phyloP scores from a whole-genome alignment of 2,888 invertebrate genomes.

The Eupithecia abbreviata region DNA sequence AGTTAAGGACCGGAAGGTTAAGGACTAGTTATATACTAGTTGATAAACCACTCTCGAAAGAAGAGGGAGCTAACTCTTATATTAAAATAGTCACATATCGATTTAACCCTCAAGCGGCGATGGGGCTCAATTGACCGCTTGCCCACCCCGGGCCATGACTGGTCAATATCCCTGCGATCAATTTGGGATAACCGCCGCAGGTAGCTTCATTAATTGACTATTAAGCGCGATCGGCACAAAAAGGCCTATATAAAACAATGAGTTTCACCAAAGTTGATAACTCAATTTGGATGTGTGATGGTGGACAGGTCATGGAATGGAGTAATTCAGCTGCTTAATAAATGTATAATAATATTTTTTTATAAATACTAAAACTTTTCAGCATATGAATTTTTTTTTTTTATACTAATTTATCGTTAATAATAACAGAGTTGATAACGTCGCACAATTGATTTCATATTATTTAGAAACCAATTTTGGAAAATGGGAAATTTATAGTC shows the following conservation, averaged over 20 bases:
- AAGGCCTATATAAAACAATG: slow-evolving; percentile 79
- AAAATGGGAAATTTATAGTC: too few species aligned
- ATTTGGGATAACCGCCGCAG: slow-evolving; percentile 74
- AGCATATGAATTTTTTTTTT: too few species aligned
- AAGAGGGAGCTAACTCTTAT: not conserved
- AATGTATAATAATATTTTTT: not conserved
- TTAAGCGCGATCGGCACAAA: slow-evolving; percentile 80
- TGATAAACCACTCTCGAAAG: not conserved
- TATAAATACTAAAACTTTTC: too few species aligned
- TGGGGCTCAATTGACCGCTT: slow-evolving; percentile 31
- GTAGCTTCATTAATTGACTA: slow-evolving; percentile 82
- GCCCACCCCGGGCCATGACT: slow-evolving; percentile 55
- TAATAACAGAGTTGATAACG: not conserved
- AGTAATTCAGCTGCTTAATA: slow-evolving; percentile 37
- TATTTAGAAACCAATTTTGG: not conserved
- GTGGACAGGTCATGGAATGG: slow-evolving; percentile 49
- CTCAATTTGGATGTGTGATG: slow-evolving; percentile 73
- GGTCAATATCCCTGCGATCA: slow-evolving; percentile 64
- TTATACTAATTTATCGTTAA: too few species aligned
- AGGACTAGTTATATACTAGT: too few species aligned
- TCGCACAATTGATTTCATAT: not conserved
- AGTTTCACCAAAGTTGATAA: slow-evolving; percentile 82
- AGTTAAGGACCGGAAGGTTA: too few species aligned
- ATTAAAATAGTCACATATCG: slow-evolving; percentile 46
- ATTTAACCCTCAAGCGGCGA: slow-evolving; percentile 50